Conservation (phyloP, 2,113 vertebrate genomes). For the Tachysurus fulvidraco region DNA sequence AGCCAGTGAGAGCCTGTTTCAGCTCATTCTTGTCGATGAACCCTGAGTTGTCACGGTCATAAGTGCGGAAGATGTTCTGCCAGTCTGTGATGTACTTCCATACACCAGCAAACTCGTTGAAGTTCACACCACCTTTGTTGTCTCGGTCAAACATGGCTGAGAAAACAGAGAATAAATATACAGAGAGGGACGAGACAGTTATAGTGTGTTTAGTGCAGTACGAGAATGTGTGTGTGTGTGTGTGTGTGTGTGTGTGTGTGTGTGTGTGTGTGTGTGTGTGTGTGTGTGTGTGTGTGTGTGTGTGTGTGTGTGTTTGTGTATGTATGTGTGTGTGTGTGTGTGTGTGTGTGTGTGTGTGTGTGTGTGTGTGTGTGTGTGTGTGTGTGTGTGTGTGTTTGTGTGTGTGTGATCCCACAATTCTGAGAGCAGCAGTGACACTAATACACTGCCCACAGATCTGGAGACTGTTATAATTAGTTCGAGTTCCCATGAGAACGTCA, state of each 20-base stretch:
- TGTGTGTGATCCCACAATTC: too few relatives aligned
- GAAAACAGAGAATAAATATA: constrained; percentile 29
- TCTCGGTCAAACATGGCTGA: constrained; percentile 98
- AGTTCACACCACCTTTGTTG: constrained; percentile 96
- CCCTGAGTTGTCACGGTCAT: constrained; percentile 95
- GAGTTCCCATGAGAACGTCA: background rate
- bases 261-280: background rate
- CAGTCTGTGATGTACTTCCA: constrained; percentile 99
- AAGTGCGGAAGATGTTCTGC: constrained; percentile 97
- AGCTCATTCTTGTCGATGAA: constrained; percentile 97
- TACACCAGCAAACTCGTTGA: constrained; percentile 93
- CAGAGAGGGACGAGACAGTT: background rate
- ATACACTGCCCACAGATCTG: background rate
- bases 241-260: background rate
- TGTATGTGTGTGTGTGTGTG: background rate
- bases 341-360: background rate
- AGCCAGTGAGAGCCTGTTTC: constrained; percentile 95
- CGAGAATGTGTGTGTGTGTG: background rate
- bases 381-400: too few relatives aligned
- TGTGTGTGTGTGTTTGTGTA: background rate
- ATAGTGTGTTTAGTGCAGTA: too few relatives aligned
- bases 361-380: background rate
- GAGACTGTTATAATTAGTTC: background rate
- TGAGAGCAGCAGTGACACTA: too few relatives aligned
- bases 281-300: background rate